A percentile compares a stretch with the other conserved stretches of the same genome.
Conservation (phyloP, 2,797 vertebrate genomes). For the Gallinago solitaria region DNA sequence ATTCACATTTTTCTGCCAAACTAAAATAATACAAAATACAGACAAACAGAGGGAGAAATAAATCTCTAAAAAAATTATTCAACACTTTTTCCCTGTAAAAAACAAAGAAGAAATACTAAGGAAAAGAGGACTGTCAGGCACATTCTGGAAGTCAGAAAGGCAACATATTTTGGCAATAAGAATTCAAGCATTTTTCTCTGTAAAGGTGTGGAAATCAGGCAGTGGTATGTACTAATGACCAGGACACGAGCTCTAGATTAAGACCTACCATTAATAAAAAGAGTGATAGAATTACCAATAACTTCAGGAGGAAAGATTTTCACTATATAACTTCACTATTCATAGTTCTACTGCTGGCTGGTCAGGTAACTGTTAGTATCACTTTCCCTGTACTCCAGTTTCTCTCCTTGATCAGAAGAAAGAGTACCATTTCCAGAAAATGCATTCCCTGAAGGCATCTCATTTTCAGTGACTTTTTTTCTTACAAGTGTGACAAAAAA, state of each 20-base stretch:
- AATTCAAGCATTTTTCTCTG: background rate
- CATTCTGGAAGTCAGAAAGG: background rate
- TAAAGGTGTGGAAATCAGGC: background rate
- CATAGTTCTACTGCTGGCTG: background rate
- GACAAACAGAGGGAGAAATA: background rate
- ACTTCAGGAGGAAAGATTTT: background rate
- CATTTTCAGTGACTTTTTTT: background rate
- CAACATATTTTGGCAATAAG: background rate
- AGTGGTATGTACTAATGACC: background rate
- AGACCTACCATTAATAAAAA: background rate
- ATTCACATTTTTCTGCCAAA: background rate
- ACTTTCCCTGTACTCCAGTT: background rate
- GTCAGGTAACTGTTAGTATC: background rate
- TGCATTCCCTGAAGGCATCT: background rate
- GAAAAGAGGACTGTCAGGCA: background rate
- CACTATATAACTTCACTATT: background rate
- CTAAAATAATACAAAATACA: background rate
- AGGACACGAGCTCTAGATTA: background rate
- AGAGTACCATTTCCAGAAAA: background rate
- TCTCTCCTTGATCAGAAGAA: background rate
- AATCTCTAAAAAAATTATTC: background rate
- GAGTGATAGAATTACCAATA: background rate
- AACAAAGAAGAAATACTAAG: background rate
- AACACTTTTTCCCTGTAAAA: background rate
- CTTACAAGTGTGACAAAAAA: background rate